Percentiles rank a stretch among this genome's conserved stretches.
Evolutionary conservation across 2,888 invertebrate genomes (phyloP).

Genomic region (Ophonus ardosiacus): DNA sequence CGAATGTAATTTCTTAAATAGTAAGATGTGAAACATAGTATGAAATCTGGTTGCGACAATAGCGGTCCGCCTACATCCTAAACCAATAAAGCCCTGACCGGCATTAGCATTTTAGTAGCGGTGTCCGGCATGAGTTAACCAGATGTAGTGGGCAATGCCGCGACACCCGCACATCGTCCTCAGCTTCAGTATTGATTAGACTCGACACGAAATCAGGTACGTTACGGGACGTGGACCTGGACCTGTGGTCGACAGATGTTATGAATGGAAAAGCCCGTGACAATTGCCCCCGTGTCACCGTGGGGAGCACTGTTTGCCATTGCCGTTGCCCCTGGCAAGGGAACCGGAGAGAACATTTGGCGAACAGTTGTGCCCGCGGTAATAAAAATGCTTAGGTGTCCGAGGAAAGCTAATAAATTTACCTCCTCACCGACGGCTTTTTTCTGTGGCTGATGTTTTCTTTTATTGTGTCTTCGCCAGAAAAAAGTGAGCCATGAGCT

Average conservation of each 20-base stretch:
- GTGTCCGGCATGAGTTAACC: conserved; percentile 25
- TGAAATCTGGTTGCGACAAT: not conserved
- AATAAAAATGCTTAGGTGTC: conserved; percentile 60
- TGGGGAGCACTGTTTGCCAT: conserved; percentile 44
- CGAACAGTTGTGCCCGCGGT: conserved; percentile 59
- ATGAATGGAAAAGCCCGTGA: conserved; percentile 69
- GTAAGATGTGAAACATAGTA: too few relatives aligned
- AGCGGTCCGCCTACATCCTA: conserved; percentile 14
- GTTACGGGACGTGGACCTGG: conserved; percentile 63
- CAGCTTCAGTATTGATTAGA: conserved; percentile 36
- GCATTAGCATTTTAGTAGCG: conserved; percentile 14
- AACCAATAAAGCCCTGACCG: conserved; percentile 28
- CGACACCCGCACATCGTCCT: conserved; percentile 25
- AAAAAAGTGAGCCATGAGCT: too few relatives aligned
- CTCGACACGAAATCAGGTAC: conserved; percentile 67
- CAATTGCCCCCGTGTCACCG: conserved; percentile 63
- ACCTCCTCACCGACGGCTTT: conserved; percentile 23
- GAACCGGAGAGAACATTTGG: conserved; percentile 53
- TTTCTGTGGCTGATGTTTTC: conserved; percentile 36
- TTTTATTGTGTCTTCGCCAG: conserved; percentile 18
- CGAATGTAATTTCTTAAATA: too few relatives aligned
- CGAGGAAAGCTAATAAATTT: conserved; percentile 50
- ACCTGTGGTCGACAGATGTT: conserved; percentile 74
- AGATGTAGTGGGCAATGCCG: conserved; percentile 32
- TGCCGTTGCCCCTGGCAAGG: conserved; percentile 1